phyloP scores from a whole-genome alignment of 2,113 vertebrate species.

The Atlantisia rogersi region DNA sequence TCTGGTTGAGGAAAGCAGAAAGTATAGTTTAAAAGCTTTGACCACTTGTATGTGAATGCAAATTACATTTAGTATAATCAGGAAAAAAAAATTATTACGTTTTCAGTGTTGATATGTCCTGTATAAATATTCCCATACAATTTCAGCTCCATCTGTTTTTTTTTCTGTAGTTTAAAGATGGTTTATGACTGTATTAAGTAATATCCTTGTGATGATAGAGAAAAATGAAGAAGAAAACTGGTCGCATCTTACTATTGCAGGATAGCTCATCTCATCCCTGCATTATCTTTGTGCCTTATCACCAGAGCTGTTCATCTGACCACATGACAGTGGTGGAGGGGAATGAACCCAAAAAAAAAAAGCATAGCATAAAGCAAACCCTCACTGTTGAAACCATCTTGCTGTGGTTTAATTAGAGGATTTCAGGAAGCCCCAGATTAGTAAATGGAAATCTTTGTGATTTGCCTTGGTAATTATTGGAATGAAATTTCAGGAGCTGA shows the following conservation, averaged over 20 bases:
- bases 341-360: background rate
- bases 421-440: slow-evolving; percentile 46
- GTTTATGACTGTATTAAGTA: background rate
- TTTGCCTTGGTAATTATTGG: slow-evolving; percentile 57
- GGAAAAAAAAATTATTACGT: background rate
- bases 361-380: background rate
- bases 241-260: background rate
- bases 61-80: background rate
- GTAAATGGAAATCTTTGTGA: slow-evolving; percentile 52
- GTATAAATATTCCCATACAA: background rate
- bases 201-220: background rate
- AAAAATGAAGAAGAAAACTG: background rate
- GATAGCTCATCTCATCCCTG: background rate
- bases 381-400: background rate
- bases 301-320: background rate
- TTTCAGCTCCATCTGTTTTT: background rate
- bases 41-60: background rate
- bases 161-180: background rate
- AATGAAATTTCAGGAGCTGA: slow-evolving; percentile 41
- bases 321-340: background rate
- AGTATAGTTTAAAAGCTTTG: background rate
- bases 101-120: background rate
- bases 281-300: background rate
- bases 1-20: background rate
- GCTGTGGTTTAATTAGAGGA: slow-evolving; percentile 27